Percentiles rank a stretch among this genome's conserved stretches.
These are phyloP conservation scores for Pangasius djambal DNA, from an alignment of 2,797 vertebrate species.

Conservation along the genomic window DNA sequence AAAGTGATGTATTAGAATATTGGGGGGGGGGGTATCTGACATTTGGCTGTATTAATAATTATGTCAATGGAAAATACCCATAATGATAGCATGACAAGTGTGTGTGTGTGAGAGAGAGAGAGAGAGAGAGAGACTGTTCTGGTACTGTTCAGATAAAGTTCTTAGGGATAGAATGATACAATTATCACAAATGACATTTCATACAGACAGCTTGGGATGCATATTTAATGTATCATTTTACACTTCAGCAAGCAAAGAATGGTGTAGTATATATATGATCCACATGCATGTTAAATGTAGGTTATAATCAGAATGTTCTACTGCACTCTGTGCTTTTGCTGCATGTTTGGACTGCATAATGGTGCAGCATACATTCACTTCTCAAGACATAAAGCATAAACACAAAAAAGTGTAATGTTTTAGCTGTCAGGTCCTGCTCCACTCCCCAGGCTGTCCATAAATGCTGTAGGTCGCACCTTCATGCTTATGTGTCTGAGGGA, in stretches of 20 bases:
- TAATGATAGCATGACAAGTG: not conserved
- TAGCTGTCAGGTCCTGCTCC: conserved; percentile 75
- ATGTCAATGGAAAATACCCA: not conserved
- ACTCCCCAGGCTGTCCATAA: conserved; percentile 78
- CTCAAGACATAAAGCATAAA: not conserved
- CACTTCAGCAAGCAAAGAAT: not conserved
- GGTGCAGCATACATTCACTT: not conserved
- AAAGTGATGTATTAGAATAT: not conserved
- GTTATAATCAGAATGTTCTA: not conserved
- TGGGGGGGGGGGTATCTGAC: not conserved
- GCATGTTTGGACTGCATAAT: not conserved
- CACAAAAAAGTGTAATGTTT: conserved; percentile 4
- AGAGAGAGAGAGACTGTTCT: not conserved
- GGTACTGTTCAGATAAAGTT: not conserved
- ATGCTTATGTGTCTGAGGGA: conserved; percentile 86
- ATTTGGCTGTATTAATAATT: not conserved
- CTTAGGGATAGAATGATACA: not conserved
- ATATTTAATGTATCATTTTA: not conserved
- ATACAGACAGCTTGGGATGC: not conserved
- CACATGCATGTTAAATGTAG: not conserved
- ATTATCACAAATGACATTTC: not conserved
- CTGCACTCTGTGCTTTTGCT: not conserved
- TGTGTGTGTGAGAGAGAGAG: no score
- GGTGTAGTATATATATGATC: not conserved
- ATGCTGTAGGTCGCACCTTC: conserved; percentile 83